Evolutionary conservation across 2,797 vertebrate species (phyloP).

Genomic region (Menidia menidia): DNA sequence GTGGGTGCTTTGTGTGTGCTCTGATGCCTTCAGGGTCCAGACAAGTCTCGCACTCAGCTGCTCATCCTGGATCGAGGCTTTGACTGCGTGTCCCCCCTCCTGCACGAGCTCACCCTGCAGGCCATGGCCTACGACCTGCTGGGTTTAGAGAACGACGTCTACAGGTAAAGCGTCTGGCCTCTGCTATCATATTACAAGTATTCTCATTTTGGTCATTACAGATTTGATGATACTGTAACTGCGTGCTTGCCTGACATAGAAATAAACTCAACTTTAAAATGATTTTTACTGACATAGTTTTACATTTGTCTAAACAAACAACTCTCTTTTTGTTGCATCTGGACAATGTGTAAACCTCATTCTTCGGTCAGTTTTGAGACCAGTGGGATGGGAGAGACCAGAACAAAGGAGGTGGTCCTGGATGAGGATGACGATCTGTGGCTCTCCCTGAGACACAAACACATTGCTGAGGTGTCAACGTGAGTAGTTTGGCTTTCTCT

Average conservation of each 20-base stretch:
- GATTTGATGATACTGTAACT: too few relatives aligned
- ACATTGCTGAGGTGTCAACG: constrained; percentile 98
- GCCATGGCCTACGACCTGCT: constrained; percentile 97
- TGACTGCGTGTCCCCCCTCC: constrained; percentile 90
- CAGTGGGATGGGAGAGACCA: constrained; percentile 92
- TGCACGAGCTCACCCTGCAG: constrained; percentile 96
- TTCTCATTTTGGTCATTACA: too few relatives aligned
- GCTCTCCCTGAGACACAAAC: constrained; percentile 94
- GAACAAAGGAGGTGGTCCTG: constrained; percentile 92
- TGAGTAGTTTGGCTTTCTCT: constrained; percentile 84
- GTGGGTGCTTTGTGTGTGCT: neutral
- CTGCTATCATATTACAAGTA: too few relatives aligned
- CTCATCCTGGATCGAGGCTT: constrained; percentile 96
- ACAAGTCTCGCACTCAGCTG: constrained; percentile 95
- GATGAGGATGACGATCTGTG: constrained; percentile 97
- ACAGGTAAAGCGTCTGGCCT: constrained; percentile 83
- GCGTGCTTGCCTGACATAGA: too few relatives aligned
- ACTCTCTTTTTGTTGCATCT: neutral
- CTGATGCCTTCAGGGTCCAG: constrained; percentile 86
- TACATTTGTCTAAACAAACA: neutral
- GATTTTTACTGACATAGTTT: too few relatives aligned
- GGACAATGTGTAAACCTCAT: neutral
- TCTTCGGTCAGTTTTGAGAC: constrained; percentile 89
- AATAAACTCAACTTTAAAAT: too few relatives aligned
- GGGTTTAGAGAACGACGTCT: constrained; percentile 94